A percentile compares a stretch with the other conserved stretches of the same genome.
Conservation (phyloP, 37 sponge, comb jelly and placozoan species). For the Theonella swinhoei region DNA sequence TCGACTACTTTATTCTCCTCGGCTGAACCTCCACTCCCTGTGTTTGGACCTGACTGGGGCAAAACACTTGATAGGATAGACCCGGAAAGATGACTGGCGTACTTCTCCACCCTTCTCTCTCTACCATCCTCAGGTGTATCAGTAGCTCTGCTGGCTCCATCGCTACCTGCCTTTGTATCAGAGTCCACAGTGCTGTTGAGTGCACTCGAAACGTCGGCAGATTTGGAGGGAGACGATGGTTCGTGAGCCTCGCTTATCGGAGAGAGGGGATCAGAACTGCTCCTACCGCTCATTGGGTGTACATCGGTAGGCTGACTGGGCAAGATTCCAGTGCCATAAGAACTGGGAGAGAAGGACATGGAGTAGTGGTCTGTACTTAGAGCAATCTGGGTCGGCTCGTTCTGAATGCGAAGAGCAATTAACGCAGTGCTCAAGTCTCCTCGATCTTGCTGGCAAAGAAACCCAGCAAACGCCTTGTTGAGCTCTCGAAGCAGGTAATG, state of each 20-base stretch:
- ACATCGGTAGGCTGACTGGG: no score
- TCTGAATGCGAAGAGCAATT: background rate
- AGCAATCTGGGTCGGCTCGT: no score
- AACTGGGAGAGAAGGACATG: no score
- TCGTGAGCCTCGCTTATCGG: conserved; percentile 16
- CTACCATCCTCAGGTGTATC: no score
- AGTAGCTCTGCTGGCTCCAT: no score
- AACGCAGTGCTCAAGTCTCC: conserved; percentile 54
- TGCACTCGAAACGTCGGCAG: no score
- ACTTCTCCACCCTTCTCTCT: background rate
- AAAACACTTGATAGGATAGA: background rate
- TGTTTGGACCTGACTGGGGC: no score
- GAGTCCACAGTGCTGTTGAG: no score
- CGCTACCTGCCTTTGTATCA: no score
- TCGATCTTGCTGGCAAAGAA: conserved; percentile 52
- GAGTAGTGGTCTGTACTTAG: no score
- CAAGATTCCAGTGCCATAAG: no score
- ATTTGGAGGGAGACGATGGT: background rate
- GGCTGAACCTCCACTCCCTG: no score
- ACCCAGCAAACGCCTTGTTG: conserved; percentile 75
- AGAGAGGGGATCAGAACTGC: conserved; percentile 7
- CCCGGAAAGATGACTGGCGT: background rate
- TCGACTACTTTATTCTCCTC: background rate
- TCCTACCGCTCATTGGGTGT: background rate
- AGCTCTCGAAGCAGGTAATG: conserved; percentile 59